A percentile compares a stretch with the other conserved stretches of the same genome.
These are phyloP conservation scores for Eupithecia subumbrata DNA, from an alignment of 2,888 invertebrate genomes.

Conservation along the genomic window DNA sequence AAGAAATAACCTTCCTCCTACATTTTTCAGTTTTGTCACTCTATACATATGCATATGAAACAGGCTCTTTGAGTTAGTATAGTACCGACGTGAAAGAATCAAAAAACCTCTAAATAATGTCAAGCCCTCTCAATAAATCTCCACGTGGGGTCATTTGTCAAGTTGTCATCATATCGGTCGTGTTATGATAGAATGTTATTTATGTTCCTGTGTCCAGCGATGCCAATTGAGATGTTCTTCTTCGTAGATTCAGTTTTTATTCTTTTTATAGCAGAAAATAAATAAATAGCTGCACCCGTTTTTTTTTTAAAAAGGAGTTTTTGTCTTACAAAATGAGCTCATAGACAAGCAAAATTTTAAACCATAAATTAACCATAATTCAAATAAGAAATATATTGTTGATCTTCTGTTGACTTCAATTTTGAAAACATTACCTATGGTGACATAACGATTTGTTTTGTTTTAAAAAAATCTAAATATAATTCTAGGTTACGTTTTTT, in stretches of 20 bases:
- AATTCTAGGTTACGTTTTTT: background rate
- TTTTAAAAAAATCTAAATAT: background rate
- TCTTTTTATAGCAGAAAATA: too few species aligned
- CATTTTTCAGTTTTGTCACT: too few species aligned
- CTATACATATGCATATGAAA: too few species aligned
- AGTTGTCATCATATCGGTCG: conserved; percentile 43
- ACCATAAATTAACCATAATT: too few species aligned
- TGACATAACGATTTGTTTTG: background rate
- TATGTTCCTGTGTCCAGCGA: conserved; percentile 19
- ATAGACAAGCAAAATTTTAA: too few species aligned
- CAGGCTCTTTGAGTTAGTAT: background rate
- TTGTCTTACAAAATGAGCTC: too few species aligned
- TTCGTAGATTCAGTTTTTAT: background rate
- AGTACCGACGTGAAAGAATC: background rate
- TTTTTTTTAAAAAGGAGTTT: too few species aligned
- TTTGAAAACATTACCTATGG: too few species aligned
- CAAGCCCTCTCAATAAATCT: conserved; percentile 26
- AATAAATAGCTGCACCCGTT: too few species aligned
- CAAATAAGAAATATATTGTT: too few species aligned
- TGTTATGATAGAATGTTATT: conserved; percentile 46
- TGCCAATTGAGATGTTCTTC: conserved; percentile 6
- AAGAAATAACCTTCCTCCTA: too few species aligned
- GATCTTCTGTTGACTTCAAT: too few species aligned
- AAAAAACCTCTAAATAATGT: background rate
- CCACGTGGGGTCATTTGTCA: conserved; percentile 34